These are phyloP conservation scores for Trachelus stipa DNA, from an alignment of 2,888 invertebrate species.

Conservation along the genomic window DNA sequence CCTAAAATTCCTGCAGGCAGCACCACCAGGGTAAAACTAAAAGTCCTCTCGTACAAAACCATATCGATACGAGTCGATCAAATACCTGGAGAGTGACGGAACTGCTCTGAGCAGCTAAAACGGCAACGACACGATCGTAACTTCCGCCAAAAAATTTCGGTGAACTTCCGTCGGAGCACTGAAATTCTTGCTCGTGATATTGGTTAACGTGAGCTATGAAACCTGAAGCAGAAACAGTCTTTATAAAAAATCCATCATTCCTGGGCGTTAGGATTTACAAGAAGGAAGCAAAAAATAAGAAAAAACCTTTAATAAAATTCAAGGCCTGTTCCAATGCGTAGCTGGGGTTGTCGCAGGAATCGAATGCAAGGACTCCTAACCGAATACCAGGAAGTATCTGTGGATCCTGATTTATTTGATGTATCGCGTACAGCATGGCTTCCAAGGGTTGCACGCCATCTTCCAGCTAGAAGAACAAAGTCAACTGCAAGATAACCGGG, in stretches of 20 bases:
- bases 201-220: slow-evolving; percentile 67
- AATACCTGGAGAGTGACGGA: slow-evolving; percentile 68
- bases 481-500: neutral
- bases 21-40: too few species aligned
- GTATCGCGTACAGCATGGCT: slow-evolving; percentile 68
- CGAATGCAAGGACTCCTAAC: slow-evolving; percentile 68
- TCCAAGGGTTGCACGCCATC: slow-evolving; percentile 71
- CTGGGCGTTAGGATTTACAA: neutral
- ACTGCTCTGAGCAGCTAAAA: slow-evolving; percentile 70
- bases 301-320: slow-evolving; percentile 68
- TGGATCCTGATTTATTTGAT: slow-evolving; percentile 67
- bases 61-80: neutral
- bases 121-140: slow-evolving; percentile 68
- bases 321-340: slow-evolving; percentile 69
- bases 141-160: slow-evolving; percentile 64
- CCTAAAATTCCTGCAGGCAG: neutral
- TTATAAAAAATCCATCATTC: neutral
- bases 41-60: neutral
- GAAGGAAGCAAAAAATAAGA: neutral
- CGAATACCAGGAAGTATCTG: slow-evolving; percentile 66
- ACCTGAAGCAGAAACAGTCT: slow-evolving; percentile 49
- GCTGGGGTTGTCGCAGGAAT: slow-evolving; percentile 69
- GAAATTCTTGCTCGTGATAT: slow-evolving; percentile 62
- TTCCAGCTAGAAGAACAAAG: slow-evolving; percentile 55
- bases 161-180: slow-evolving; percentile 64